Percentiles rank a stretch among this genome's conserved stretches.
Evolutionary conservation across 2,888 invertebrate genomes (phyloP).

Genomic region (Meghimatium bilineatum): DNA sequence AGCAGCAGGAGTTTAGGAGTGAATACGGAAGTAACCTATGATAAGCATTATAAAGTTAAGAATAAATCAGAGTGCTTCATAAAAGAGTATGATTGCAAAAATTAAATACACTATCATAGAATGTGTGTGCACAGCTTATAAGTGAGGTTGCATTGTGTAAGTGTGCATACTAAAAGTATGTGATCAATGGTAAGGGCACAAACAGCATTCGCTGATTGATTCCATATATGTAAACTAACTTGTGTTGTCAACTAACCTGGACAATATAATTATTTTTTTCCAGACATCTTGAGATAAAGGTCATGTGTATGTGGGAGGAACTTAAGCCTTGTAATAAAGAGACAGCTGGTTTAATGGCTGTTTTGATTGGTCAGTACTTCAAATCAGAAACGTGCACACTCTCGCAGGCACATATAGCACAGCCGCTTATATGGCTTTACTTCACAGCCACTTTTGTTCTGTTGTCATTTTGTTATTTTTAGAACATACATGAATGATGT

Average conservation of each 20-base stretch:
- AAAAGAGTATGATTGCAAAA: background rate
- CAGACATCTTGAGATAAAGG: constrained; percentile 32
- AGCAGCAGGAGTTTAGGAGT: too few relatives aligned
- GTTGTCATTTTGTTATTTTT: background rate
- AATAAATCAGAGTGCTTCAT: background rate
- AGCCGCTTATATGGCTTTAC: background rate
- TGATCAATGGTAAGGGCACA: too few relatives aligned
- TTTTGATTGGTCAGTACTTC: background rate
- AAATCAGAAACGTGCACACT: constrained; percentile 10
- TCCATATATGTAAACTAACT: background rate
- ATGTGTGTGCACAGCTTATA: background rate
- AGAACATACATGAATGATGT: background rate
- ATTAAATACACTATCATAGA: background rate
- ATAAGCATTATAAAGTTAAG: background rate
- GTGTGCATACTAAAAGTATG: too few relatives aligned
- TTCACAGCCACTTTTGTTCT: background rate
- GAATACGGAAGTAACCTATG: too few relatives aligned
- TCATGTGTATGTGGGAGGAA: constrained; percentile 38
- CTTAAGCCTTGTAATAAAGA: constrained; percentile 16
- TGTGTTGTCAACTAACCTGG: background rate
- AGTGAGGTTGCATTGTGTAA: background rate
- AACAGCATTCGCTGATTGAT: background rate
- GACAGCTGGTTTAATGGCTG: constrained; percentile 25
- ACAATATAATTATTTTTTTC: background rate
- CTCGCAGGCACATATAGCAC: background rate